Evolutionary conservation across 2,888 invertebrate genomes (phyloP), one percentile per base, ranked within the genome.

Genomic region (Lochmaea crataegi): DNA sequence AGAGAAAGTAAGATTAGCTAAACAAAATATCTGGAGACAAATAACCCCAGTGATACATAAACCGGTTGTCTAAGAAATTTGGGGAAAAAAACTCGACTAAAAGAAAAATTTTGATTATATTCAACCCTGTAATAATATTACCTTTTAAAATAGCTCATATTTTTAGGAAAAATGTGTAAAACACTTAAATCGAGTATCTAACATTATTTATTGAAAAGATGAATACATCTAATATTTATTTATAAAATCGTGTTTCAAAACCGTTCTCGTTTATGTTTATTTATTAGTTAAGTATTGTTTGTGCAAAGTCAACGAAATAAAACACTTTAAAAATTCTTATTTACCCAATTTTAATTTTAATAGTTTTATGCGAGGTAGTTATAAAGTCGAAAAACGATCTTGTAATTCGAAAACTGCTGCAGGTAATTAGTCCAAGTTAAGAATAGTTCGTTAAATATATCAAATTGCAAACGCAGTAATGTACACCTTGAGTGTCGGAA

Each of bases 151-250:
- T 18, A 10, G 18, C 18, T 53, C 18, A 53, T 53, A 53, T 53
- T 53, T 51, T 53, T 53, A 53, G 53, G 53, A 53, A 16, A 53
- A 53, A 53, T 16, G 53, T 53, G 53, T 53, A 9, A 16, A 53
- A 53, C 53, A 53, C 53, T 53, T n/a, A 48, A 53, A 53, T 53
- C 53, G n/a, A 53, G 9, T 16, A 18, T 53, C 10, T 51, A 51
- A 51, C 11, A 18, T 53, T 53, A 53, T 53, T 53, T 53, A 10
- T 53, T 18, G 10, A 10, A 16, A 53, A 32, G 6, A 32, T 32
- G 32, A 7, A 32, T 0, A 5, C 32, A 32, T 32, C 32, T 38
- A 9, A 51, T 51, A 51, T 51, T n/a, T 48, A 48, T 53, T 53
- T 53, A 45, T 51, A n/a, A n/a, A 51, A 51, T 53, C 18, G n/a